Conservation (phyloP, 2,797 vertebrate genomes). For the Sebastes miniatus region DNA sequence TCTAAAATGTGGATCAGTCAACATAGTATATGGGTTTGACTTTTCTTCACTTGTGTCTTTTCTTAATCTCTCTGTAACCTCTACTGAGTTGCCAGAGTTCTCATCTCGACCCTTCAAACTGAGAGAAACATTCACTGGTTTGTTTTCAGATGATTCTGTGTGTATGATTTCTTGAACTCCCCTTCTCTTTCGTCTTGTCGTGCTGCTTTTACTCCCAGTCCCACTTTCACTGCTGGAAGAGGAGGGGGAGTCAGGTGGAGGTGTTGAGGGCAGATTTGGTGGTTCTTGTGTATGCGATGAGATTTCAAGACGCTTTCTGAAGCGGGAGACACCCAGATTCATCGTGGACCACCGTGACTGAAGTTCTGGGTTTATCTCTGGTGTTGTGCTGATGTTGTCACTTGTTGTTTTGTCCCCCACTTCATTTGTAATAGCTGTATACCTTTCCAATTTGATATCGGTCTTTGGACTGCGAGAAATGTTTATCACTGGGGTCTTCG, state of each 20-base stretch:
- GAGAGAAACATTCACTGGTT: not conserved
- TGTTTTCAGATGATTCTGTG: slow-evolving; percentile 17
- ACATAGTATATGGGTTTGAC: not conserved
- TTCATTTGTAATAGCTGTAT: slow-evolving; percentile 40
- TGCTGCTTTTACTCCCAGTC: not conserved
- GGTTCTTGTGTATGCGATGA: slow-evolving; percentile 3
- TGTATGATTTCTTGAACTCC: not conserved
- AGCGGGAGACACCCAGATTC: slow-evolving; percentile 64
- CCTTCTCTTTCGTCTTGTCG: not conserved
- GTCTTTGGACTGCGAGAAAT: slow-evolving; percentile 25
- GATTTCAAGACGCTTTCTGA: slow-evolving; percentile 65
- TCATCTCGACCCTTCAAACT: not conserved
- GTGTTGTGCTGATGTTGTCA: slow-evolving; percentile 9
- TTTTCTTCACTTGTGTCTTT: not conserved
- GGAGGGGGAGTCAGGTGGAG: slow-evolving; percentile 24
- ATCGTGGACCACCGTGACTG: slow-evolving; percentile 63
- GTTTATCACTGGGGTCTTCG: not conserved
- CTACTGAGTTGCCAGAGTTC: not conserved
- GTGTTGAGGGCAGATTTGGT: slow-evolving; percentile 8
- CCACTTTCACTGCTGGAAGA: slow-evolving; percentile 32
- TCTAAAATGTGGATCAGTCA: not conserved
- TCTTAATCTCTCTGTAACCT: not conserved
- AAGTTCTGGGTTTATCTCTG: slow-evolving; percentile 55
- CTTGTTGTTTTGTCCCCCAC: not conserved
- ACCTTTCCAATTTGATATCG: slow-evolving; percentile 60